Conservation (phyloP, 2,113 vertebrate species). For the Cinclus mexicanus region DNA sequence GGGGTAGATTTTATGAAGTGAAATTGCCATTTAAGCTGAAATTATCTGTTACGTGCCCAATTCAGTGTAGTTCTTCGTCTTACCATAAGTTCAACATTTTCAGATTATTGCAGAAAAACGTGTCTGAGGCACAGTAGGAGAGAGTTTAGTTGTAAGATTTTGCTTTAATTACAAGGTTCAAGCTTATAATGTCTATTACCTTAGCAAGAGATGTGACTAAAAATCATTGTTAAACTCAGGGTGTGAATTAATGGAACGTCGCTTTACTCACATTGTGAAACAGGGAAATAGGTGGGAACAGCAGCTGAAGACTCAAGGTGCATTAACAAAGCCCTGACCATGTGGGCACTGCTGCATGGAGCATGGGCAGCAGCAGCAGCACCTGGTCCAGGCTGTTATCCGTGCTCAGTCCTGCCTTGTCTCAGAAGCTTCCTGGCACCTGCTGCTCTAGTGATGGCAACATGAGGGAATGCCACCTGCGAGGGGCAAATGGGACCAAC, state of each 20-base stretch:
- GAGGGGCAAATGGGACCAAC: neutral
- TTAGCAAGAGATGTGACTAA: neutral
- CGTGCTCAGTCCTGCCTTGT: fast-evolving
- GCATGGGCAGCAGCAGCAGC: neutral
- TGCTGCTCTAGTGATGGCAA: neutral
- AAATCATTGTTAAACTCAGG: neutral
- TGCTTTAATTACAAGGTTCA: neutral
- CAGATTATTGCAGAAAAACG: neutral
- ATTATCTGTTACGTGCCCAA: neutral
- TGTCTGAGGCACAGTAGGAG: neutral
- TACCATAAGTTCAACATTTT: neutral
- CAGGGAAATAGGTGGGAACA: neutral
- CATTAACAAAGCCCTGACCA: neutral
- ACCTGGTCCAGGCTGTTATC: neutral
- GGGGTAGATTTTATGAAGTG: neutral
- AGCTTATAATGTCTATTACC: neutral
- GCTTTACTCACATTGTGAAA: neutral
- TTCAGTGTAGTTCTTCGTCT: neutral
- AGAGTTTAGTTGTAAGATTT: neutral
- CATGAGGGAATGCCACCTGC: neutral
- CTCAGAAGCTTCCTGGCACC: neutral
- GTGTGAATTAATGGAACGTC: neutral
- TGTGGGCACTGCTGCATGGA: fast-evolving
- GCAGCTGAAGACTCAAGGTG: neutral
- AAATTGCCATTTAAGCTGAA: neutral